Evolutionary conservation across 2,797 vertebrate species (phyloP).

Genomic region (Gambusia yucatana): DNA sequence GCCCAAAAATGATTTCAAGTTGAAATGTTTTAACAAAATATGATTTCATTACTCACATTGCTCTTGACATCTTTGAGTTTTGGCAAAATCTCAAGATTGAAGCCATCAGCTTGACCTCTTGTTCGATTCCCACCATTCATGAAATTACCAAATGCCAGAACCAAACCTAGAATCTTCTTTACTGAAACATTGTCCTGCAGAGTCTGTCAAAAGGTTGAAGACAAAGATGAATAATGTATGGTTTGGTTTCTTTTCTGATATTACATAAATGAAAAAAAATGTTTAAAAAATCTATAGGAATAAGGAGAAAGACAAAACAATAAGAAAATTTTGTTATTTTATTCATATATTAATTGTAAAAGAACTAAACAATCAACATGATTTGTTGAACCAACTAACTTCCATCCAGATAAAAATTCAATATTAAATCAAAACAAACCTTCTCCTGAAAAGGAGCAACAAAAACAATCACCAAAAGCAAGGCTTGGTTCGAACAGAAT

Average conservation of each 20-base stretch:
- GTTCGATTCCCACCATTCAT: conserved; percentile 98
- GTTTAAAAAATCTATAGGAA: not conserved
- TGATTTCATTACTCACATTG: conserved; percentile 84
- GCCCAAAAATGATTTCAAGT: not conserved
- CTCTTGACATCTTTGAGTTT: conserved; percentile 98
- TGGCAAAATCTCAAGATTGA: conserved; percentile 93
- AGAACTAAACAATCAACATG: not conserved
- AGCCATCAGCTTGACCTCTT: conserved; percentile 95
- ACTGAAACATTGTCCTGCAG: conserved; percentile 87
- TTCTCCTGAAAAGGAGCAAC: no score
- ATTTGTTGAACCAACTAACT: not conserved
- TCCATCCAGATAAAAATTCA: not conserved
- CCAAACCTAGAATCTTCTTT: conserved; percentile 88
- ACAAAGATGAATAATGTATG: not conserved
- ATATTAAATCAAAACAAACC: no score
- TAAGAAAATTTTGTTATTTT: not conserved
- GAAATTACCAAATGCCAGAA: conserved; percentile 96
- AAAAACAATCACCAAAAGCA: no score
- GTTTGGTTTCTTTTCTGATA: not conserved
- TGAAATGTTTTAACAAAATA: not conserved
- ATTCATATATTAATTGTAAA: not conserved
- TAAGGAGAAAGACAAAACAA: not conserved
- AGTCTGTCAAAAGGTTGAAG: conserved; percentile 67
- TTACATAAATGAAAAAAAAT: not conserved
- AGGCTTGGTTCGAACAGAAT: no score